Evolutionary conservation across 2,888 invertebrate genomes (phyloP).

Genomic region (Trissolcus japonicus): DNA sequence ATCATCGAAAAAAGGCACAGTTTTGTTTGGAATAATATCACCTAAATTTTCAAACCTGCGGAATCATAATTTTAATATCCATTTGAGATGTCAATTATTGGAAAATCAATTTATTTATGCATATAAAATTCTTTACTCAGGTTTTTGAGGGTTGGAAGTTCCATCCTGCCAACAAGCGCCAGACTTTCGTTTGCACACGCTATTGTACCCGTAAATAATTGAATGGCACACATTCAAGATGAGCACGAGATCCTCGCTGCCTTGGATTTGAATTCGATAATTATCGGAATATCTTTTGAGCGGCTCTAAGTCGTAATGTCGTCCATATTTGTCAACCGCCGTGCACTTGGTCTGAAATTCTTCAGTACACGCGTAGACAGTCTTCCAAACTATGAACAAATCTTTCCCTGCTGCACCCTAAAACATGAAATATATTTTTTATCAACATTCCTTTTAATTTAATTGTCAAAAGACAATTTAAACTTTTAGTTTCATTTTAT

Average conservation of each 20-base stretch:
- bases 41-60: conserved; percentile 37
- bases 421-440: conserved; percentile 1
- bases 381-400: conserved; percentile 66
- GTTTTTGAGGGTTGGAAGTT: conserved; percentile 1
- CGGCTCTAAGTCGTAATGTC: conserved; percentile 65
- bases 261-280: conserved; percentile 62
- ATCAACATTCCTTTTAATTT: background rate
- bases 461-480: background rate
- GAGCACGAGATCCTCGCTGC: conserved; percentile 33
- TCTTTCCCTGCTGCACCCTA: conserved; percentile 32
- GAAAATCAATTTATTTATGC: background rate
- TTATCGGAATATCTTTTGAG: conserved; percentile 65
- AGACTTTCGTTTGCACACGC: conserved; percentile 30
- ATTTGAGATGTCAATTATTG: background rate
- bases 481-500: background rate
- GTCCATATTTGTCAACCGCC: conserved; percentile 51
- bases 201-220: conserved; percentile 62
- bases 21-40: conserved; percentile 6
- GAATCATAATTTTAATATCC: background rate
- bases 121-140: conserved; percentile 16
- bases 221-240: conserved; percentile 71
- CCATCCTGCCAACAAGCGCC: conserved; percentile 46
- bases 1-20: conserved; percentile 31
- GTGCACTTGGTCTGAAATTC: conserved; percentile 61
- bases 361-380: conserved; percentile 62